A percentile compares a stretch with the other conserved stretches of the same genome.
Evolutionary conservation across 1,140 invertebrate genomes (phyloP).

Genomic region (Wiebesia pumilae): DNA sequence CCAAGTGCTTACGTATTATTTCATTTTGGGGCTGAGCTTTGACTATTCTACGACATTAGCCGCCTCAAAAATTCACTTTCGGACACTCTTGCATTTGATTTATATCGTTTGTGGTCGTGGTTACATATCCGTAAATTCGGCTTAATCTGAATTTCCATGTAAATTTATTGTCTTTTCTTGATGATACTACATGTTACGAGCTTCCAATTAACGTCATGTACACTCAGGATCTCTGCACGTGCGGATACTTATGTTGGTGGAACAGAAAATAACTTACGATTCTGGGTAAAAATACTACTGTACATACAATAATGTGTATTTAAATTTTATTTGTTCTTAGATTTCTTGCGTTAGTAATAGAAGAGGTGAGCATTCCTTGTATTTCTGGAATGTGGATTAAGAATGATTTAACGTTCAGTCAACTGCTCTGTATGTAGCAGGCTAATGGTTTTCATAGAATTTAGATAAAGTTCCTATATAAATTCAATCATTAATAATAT

Average conservation of each 20-base stretch:
- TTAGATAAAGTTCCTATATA: neutral
- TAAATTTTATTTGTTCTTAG: neutral
- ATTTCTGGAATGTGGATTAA: neutral
- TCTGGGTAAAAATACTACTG: neutral
- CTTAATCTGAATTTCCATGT: neutral
- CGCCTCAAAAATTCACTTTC: neutral
- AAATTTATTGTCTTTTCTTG: neutral
- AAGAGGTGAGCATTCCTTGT: neutral
- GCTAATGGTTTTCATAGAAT: neutral
- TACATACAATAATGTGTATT: neutral
- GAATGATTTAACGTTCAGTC: neutral
- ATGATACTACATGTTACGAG: neutral
- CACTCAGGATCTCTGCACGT: no score
- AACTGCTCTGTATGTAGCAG: neutral
- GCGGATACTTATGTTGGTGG: no score
- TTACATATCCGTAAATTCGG: neutral
- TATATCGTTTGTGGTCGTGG: neutral
- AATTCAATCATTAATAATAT: neutral
- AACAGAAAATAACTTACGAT: no score
- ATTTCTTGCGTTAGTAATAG: neutral
- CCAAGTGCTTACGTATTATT: no score
- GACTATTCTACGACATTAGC: no score
- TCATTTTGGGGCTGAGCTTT: neutral
- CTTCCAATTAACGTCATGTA: no score
- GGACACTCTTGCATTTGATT: neutral